Evolutionary conservation across 2,113 vertebrate genomes (phyloP).

Genomic region (Boulengerochromis microlepis): DNA sequence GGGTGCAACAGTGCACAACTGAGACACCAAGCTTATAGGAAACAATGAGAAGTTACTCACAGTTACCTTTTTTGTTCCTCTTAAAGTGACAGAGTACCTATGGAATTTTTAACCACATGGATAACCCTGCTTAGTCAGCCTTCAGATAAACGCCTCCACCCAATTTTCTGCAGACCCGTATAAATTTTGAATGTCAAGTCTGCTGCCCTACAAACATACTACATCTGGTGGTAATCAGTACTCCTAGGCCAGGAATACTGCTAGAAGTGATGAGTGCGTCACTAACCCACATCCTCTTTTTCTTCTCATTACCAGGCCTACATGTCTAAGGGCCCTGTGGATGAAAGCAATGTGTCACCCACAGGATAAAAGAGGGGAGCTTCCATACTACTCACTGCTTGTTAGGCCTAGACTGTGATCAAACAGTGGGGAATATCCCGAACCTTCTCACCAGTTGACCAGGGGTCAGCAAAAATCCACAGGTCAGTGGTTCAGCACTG

Average conservation of each 20-base stretch:
- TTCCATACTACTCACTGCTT: neutral
- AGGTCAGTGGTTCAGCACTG: slow-evolving; percentile 29
- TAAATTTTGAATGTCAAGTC: neutral
- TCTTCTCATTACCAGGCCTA: neutral
- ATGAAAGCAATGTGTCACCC: slow-evolving; percentile 9
- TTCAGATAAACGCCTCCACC: neutral
- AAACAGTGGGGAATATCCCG: slow-evolving; percentile 47
- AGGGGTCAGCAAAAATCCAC: slow-evolving; percentile 46
- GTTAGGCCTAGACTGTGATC: neutral
- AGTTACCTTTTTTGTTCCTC: neutral
- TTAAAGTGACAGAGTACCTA: slow-evolving; percentile 23
- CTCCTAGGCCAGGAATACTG: neutral
- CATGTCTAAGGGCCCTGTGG: neutral
- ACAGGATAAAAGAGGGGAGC: neutral
- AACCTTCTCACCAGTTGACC: neutral
- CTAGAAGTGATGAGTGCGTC: neutral
- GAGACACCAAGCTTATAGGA: neutral
- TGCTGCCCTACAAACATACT: slow-evolving; percentile 6
- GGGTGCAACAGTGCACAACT: neutral
- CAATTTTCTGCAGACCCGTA: neutral
- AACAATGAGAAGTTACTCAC: neutral
- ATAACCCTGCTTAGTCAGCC: slow-evolving; percentile 23
- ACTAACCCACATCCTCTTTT: slow-evolving; percentile 6
- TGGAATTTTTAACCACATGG: slow-evolving; percentile 26
- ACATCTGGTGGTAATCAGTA: slow-evolving; percentile 64